phyloP scores from a whole-genome alignment of 64 coral and sea anemone genomes.

The Acropora tenuis region DNA sequence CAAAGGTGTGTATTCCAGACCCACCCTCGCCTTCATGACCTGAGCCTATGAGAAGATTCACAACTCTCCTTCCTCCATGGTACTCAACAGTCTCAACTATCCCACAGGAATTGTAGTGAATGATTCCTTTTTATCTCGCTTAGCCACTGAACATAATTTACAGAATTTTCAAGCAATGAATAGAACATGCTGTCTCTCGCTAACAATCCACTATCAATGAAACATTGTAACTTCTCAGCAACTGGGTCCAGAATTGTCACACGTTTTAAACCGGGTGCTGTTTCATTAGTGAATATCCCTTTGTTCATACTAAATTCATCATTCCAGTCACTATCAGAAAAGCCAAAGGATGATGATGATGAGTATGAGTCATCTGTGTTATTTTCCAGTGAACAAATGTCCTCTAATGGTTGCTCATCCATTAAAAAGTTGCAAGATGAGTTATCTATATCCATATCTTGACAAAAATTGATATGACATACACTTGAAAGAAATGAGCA shows the following conservation, averaged over 20 bases:
- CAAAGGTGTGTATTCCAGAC: slow-evolving; percentile 46
- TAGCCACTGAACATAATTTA: slow-evolving; percentile 66
- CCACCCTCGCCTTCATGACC: slow-evolving; percentile 65
- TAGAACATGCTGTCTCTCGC: slow-evolving; percentile 67
- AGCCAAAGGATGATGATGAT: not conserved
- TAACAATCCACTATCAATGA: slow-evolving; percentile 62
- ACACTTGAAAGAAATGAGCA: not conserved
- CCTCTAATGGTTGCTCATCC: not conserved
- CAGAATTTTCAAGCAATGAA: slow-evolving; percentile 60
- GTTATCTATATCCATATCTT: not conserved
- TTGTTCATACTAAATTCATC: slow-evolving; percentile 64
- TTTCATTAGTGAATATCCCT: slow-evolving; percentile 69
- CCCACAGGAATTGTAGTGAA: slow-evolving; percentile 58
- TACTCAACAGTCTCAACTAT: slow-evolving; percentile 59
- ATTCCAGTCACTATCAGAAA: slow-evolving; percentile 26
- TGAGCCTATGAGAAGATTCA: slow-evolving; percentile 55
- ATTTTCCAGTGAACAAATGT: not conserved
- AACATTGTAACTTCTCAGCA: slow-evolving; percentile 51
- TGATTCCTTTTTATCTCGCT: slow-evolving; percentile 47
- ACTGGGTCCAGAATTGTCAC: slow-evolving; percentile 62
- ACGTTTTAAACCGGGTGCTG: slow-evolving; percentile 53
- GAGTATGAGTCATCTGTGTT: not conserved
- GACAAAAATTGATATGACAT: not conserved
- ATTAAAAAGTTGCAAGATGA: not conserved
- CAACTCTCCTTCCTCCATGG: slow-evolving; percentile 60